Base-by-base conservation (phyloP, 2,888 invertebrate species). In the Elmis aenea region DNA sequence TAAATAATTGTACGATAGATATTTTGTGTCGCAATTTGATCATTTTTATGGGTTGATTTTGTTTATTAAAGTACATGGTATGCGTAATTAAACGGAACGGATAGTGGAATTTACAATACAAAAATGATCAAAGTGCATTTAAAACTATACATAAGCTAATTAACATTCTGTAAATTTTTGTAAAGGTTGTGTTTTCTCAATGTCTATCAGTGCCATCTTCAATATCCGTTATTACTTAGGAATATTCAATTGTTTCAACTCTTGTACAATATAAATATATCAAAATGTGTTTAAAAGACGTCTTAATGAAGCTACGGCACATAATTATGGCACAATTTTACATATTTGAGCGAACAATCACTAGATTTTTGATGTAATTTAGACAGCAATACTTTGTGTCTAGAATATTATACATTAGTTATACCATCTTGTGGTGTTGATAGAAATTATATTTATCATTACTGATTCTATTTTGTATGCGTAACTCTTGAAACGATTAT, bases 301-400 rank as follows among this genome's bases (percentile, higher is more conserved):
- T 26, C 3, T 14, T 5, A 12, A 13, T 30, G 5, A 21, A 22
- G 14, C 13, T 31, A 22, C 32, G 23, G 23, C 31, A 34, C 35
- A 48, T 39, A 51, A n/a, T n/a, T 31, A 22, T 32, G 23, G 23
- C 31, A 34, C 35, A 48, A 40, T 50, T 31, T 32, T 31, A 14
- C 26, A 31, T 31, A 18, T 33, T 28, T 38, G 25, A 33, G 11
- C 42, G 47, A 51, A 54, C 52, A 53, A 50, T 53, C 50, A 52
- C 45, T 51, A 52, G 50, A n/a, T n/a, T 46, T 49, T 52, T 39
- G 42, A 36, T 53, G 52, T 53, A 6, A 6, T 48, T 52, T 51
- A 50, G 43, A 48, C 48, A 52, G 52, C 54, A 55, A 52, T 51
- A 48, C 25, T 41, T 48, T 35, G 45, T 37, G 33, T 44, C 29